Conservation (phyloP, 2,113 vertebrate species). For the Elephas maximus region DNA sequence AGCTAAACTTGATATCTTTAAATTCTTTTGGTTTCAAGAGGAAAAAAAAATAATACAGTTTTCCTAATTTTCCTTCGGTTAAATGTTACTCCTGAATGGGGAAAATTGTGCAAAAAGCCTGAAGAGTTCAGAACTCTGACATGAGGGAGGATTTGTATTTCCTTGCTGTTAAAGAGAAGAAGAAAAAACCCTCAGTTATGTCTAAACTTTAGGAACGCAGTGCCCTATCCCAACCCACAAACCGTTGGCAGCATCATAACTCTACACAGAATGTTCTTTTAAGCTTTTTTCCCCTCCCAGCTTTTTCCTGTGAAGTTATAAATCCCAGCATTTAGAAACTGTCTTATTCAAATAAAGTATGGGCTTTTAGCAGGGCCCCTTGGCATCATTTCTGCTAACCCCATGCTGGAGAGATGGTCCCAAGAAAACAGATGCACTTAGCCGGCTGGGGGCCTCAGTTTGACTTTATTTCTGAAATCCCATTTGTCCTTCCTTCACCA, state of each 20-base stretch:
- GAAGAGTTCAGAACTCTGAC: constrained; percentile 73
- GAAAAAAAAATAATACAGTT: constrained; percentile 16
- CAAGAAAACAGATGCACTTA: constrained; percentile 81
- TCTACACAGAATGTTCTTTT: constrained; percentile 88
- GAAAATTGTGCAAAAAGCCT: constrained; percentile 72
- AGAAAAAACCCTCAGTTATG: constrained; percentile 84
- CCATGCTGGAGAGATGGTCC: constrained; percentile 71
- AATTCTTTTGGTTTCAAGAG: constrained; percentile 73
- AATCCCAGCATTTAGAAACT: constrained; percentile 87
- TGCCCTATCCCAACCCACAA: constrained; percentile 87
- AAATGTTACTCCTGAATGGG: constrained; percentile 69
- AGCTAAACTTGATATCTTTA: constrained; percentile 74
- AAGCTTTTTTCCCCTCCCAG: constrained; percentile 69
- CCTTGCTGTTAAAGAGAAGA: constrained; percentile 85
- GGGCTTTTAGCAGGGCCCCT: constrained; percentile 74
- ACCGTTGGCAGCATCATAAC: constrained; percentile 86
- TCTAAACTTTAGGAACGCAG: constrained; percentile 88
- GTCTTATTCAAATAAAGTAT: constrained; percentile 85
- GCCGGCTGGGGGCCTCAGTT: constrained; percentile 73
- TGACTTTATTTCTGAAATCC: constrained; percentile 69
- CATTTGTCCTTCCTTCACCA: constrained; percentile 39
- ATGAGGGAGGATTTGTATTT: constrained; percentile 86
- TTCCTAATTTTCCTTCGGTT: constrained; percentile 73
- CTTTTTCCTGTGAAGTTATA: constrained; percentile 87
- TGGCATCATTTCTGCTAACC: constrained; percentile 77